Base-by-base conservation (phyloP, 1,140 invertebrate genomes). In the Hyles vespertilio region DNA sequence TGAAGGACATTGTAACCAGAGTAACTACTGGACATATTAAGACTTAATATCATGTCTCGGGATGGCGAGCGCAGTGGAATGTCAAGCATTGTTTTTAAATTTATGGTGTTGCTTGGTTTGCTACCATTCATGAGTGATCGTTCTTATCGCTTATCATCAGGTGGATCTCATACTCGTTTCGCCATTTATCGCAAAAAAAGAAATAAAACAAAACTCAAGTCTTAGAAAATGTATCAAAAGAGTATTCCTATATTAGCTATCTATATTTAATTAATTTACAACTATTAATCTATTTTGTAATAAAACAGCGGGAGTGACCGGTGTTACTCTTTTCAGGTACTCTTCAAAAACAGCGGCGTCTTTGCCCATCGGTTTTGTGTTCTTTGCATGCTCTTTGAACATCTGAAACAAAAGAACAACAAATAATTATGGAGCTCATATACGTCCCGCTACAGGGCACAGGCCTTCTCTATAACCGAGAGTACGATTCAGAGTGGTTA, bases 271-370 rank as follows among this genome's bases (percentile, higher is more conserved):
- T 70, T 67, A 79, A 56, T 73, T 74, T 58, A 81, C 63, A 57
- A 86, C 57, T 51, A 54, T 74, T n/a, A 86, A 67, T 77, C 83
- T 77, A 32, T 79, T 72, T n/a, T 84, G 79, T 50, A 85, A 0
- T 49, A 56, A 5, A 71, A 3, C 34, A 5, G 50, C 32, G 1
- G 50, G 61, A 32, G 58, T 69, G 4, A 84, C 71, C 0, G 79
- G 76, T 11, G 76, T 63, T 1, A 59, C 33, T 49, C 66, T 70
- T 12, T 63, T 76, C 3, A 86, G 56, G 58, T 81, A 84, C 4
- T 59, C 62, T 63, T 79, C 78, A 22, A 82, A n/a, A 7, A 77
- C 10, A 6, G 79, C 73, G 1, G 53, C 58, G 32, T 84, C 81
- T 43, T 67, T 69, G 5, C 78, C 81, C 1, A 82, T 11, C 5